phyloP scores from a whole-genome alignment of 2,888 invertebrate genomes.

The Siphonodentalium dalli region DNA sequence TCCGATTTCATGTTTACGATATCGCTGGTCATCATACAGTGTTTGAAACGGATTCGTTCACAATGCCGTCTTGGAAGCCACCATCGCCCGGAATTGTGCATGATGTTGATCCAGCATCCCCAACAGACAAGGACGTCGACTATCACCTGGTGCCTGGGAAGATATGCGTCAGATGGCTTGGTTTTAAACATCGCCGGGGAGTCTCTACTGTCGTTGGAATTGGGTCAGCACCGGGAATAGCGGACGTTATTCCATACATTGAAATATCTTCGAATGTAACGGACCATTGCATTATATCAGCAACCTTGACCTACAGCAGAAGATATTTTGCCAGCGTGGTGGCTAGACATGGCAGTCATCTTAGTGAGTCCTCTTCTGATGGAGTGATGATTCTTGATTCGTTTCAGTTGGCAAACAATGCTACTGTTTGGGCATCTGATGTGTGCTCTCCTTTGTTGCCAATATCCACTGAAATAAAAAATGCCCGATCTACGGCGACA shows the following conservation, averaged over 20 bases:
- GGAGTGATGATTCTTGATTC: conserved; percentile 22
- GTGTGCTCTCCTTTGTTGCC: too few relatives aligned
- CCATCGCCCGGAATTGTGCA: conserved; percentile 14
- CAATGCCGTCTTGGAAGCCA: conserved; percentile 19
- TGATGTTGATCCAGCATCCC: conserved; percentile 5
- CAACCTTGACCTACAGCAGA: not conserved
- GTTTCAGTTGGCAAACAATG: too few relatives aligned
- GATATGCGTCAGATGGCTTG: conserved; percentile 13
- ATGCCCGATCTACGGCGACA: too few relatives aligned
- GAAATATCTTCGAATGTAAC: not conserved
- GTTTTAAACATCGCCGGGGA: conserved; percentile 11
- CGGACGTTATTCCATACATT: conserved; percentile 1
- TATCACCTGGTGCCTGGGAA: not conserved
- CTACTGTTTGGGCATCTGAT: too few relatives aligned
- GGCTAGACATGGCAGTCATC: conserved; percentile 18
- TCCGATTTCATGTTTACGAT: conserved; percentile 29
- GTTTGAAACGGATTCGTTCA: conserved; percentile 8
- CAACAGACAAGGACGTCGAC: conserved; percentile 5
- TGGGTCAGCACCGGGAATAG: conserved; percentile 4
- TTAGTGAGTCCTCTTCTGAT: conserved; percentile 22
- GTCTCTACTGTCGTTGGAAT: conserved; percentile 10
- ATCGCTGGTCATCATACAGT: conserved; percentile 28
- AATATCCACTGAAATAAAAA: too few relatives aligned
- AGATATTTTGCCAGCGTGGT: conserved; percentile 11
- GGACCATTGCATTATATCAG: too few relatives aligned